Evolutionary conservation across 2,113 vertebrate genomes (phyloP).

Genomic region (Amphiprion ocellaris): DNA sequence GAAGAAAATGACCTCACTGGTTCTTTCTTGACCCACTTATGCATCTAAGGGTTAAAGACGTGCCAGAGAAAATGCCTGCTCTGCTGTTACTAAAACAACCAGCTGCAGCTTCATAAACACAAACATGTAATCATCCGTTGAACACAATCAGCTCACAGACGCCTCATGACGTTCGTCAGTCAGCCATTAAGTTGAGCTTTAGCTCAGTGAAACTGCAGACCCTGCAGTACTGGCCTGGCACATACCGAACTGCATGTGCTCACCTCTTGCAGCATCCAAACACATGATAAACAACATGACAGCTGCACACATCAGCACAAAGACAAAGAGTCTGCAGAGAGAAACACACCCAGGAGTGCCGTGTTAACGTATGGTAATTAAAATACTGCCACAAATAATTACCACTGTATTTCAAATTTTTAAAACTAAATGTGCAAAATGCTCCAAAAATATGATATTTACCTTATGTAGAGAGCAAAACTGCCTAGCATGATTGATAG

Average conservation of each 20-base stretch:
- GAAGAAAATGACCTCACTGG: no score
- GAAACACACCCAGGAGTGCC: not conserved
- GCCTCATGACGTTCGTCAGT: not conserved
- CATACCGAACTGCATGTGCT: slow-evolving; percentile 30
- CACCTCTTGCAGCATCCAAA: slow-evolving; percentile 63
- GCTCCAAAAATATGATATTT: slow-evolving; percentile 13
- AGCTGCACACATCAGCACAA: slow-evolving; percentile 44
- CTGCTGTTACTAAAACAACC: not conserved
- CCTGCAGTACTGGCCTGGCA: not conserved
- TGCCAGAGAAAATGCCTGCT: not conserved
- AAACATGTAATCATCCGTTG: not conserved
- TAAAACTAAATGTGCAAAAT: not conserved
- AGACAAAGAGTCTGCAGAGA: slow-evolving; percentile 48
- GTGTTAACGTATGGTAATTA: not conserved
- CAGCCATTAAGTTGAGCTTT: not conserved
- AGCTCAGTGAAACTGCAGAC: not conserved
- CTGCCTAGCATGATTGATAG: slow-evolving; percentile 37
- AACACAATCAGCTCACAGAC: not conserved
- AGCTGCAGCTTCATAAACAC: not conserved
- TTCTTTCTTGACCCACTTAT: no score
- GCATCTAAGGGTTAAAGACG: no score
- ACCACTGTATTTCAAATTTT: not conserved
- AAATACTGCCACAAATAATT: not conserved
- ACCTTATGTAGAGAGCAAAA: slow-evolving; percentile 49
- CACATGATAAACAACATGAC: slow-evolving; percentile 30